Percentiles rank a stretch among this genome's conserved stretches.
Conservation (phyloP, 2,113 vertebrate species). For the Corythoichthys intestinalis region DNA sequence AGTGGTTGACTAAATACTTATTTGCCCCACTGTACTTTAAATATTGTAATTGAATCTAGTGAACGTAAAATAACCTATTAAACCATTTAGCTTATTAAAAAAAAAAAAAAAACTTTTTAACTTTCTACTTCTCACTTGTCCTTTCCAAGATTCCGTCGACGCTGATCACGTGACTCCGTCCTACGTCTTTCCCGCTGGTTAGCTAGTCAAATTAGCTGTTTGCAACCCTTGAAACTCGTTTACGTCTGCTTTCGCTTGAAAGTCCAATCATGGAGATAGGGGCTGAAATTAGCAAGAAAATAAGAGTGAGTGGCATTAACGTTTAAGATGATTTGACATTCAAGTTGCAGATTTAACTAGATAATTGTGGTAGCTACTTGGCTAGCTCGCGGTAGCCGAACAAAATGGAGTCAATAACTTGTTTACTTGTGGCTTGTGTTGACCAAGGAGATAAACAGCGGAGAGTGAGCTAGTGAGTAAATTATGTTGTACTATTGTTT, state of each 20-base stretch:
- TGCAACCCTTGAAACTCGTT: background rate
- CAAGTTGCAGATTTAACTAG: background rate
- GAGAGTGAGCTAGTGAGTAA: background rate
- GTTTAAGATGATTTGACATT: background rate
- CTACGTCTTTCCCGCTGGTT: background rate
- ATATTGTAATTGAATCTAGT: too few relatives aligned
- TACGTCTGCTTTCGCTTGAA: background rate
- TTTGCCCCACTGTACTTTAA: too few relatives aligned
- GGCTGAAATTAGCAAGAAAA: slow-evolving; percentile 79
- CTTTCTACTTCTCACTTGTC: background rate
- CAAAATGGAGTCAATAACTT: slow-evolving; percentile 9
- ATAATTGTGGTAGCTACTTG: background rate
- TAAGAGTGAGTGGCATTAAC: slow-evolving; percentile 59
- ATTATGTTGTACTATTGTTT: slow-evolving; percentile 7
- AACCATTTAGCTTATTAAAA: too few relatives aligned
- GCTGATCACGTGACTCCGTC: slow-evolving; percentile 16
- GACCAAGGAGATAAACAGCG: background rate
- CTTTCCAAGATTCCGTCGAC: background rate
- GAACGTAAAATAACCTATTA: too few relatives aligned
- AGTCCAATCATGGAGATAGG: slow-evolving; percentile 71
- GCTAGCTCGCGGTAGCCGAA: background rate
- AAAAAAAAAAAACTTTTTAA: too few relatives aligned
- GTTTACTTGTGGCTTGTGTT: background rate
- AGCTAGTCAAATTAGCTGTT: background rate
- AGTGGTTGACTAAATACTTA: too few relatives aligned